Conservation (phyloP, 2,888 invertebrate genomes). For the Iselma pallidipennis region DNA sequence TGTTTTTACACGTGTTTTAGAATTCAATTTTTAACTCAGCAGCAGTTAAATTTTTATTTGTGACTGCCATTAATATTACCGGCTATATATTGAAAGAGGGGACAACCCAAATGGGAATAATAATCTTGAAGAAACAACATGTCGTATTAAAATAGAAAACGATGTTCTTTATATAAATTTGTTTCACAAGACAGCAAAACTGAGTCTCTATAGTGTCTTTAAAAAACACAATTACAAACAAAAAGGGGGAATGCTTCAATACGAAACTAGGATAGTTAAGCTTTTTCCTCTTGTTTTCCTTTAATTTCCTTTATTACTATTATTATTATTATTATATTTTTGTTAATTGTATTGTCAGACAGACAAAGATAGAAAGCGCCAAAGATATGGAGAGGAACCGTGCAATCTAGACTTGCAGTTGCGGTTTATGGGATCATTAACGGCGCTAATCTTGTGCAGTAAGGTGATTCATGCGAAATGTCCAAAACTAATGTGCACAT, state of each 20-base stretch:
- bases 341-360: not conserved
- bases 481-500: constrained; percentile 13
- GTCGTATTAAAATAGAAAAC: not conserved
- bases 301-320: not conserved
- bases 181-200: not conserved
- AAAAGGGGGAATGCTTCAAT: not conserved
- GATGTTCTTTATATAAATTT: not conserved
- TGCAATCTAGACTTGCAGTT: not conserved
- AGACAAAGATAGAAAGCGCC: not conserved
- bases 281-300: not conserved
- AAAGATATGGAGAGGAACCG: not conserved
- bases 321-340: not conserved
- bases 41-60: constrained; percentile 26
- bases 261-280: not conserved
- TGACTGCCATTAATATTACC: not conserved
- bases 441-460: not conserved
- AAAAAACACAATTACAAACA: not conserved
- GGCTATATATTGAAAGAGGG: not conserved
- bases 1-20: constrained; percentile 32
- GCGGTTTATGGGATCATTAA: not conserved
- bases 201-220: not conserved
- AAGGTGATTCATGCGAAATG: constrained; percentile 21
- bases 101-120: not conserved
- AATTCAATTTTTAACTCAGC: constrained; percentile 22
- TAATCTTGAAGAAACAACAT: not conserved